Conservation (phyloP, 2,888 invertebrate species). For the Drosophila testacea region DNA sequence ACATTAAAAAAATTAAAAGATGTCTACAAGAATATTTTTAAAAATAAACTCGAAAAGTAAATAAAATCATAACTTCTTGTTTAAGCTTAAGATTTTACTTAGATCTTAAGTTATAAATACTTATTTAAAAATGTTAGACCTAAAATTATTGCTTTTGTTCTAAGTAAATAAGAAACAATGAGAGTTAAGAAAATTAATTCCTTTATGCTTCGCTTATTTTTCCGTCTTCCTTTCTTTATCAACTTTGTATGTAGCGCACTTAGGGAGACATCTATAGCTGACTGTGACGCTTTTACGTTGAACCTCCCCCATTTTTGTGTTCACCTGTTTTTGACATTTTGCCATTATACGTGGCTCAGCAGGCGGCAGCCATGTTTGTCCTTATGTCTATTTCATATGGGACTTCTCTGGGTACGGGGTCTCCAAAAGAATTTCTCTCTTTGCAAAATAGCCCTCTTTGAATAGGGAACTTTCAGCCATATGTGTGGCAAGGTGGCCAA, state of each 20-base stretch:
- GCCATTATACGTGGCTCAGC: conserved; percentile 66
- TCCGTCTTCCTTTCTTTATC: background rate
- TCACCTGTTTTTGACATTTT: conserved; percentile 81
- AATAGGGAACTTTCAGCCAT: conserved; percentile 31
- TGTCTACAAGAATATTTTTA: too few relatives aligned
- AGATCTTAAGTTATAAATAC: too few relatives aligned
- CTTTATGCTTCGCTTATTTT: background rate
- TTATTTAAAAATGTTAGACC: too few relatives aligned
- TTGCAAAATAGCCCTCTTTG: background rate
- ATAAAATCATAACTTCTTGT: too few relatives aligned
- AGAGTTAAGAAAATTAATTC: background rate
- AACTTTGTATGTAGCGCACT: conserved; percentile 27
- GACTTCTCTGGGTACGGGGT: background rate
- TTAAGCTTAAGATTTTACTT: too few relatives aligned
- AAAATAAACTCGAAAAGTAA: too few relatives aligned
- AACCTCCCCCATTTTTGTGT: conserved; percentile 15
- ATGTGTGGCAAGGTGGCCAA: conserved; percentile 24
- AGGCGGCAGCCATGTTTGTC: conserved; percentile 68
- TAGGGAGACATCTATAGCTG: background rate
- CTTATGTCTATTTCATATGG: conserved; percentile 1
- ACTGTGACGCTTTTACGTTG: background rate
- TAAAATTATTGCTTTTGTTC: too few relatives aligned
- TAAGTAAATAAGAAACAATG: too few relatives aligned
- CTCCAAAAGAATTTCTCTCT: background rate
- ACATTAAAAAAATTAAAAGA: too few relatives aligned